Evolutionary conservation across 2,888 invertebrate genomes (phyloP).

Genomic region (Standfussiana lucernea): DNA sequence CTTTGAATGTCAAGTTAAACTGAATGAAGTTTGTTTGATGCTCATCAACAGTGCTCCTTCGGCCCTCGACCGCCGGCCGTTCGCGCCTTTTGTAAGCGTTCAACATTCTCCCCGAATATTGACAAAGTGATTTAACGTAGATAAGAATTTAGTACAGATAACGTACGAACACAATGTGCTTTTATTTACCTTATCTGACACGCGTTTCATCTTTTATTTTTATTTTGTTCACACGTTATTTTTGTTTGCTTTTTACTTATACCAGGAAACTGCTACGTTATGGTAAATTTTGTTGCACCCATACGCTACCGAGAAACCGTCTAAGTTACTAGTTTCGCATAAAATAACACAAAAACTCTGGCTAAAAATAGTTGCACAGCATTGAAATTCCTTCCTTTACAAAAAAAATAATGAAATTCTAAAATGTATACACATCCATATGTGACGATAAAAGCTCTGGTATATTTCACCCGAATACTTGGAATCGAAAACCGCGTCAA

Average conservation of each 20-base stretch:
- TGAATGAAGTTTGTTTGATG: conserved; percentile 41
- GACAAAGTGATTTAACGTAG: conserved; percentile 33
- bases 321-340: not conserved
- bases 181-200: conserved; percentile 45
- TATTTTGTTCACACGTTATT: conserved; percentile 10
- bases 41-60: conserved; percentile 15
- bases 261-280: not conserved
- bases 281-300: not conserved
- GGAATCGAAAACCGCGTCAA: conserved; percentile 49
- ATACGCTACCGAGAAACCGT: not conserved
- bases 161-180: conserved; percentile 17
- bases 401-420: conserved; percentile 2
- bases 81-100: conserved; percentile 50
- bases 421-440: conserved; percentile 43
- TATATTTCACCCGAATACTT: conserved; percentile 33
- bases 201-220: conserved; percentile 8
- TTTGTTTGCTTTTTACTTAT: not conserved
- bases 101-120: conserved; percentile 33
- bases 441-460: conserved; percentile 55
- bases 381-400: not conserved
- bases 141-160: conserved; percentile 48
- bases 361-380: conserved; percentile 16
- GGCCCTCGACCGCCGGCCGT: not conserved
- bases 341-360: conserved; percentile 7
- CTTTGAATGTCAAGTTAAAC: conserved; percentile 61